These are phyloP conservation scores for Drosophila bocqueti DNA, from an alignment of 1,140 invertebrate species.

Conservation along the genomic window DNA sequence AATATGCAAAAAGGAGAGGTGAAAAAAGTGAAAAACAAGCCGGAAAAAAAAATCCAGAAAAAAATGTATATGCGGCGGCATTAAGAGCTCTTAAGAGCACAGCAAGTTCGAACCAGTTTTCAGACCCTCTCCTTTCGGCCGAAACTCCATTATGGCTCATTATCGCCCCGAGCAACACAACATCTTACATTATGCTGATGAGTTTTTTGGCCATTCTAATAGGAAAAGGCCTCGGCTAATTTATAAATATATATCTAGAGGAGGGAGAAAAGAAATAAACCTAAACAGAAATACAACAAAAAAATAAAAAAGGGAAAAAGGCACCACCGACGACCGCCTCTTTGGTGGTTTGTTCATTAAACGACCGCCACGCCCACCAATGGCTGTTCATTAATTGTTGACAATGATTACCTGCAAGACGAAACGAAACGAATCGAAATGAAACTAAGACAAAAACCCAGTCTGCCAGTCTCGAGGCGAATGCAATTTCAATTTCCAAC, in stretches of 20 bases:
- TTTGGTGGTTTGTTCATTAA: conserved; percentile 68
- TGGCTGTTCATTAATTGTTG: conserved; percentile 80
- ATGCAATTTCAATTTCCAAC: conserved; percentile 84
- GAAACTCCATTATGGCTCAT: conserved; percentile 84
- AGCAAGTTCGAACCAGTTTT: conserved; percentile 48
- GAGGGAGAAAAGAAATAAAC: not conserved
- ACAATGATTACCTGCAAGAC: conserved; percentile 75
- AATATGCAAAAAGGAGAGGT: conserved; percentile 68
- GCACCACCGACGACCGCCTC: conserved; percentile 25
- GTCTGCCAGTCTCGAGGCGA: conserved; percentile 38
- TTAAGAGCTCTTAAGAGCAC: conserved; percentile 65
- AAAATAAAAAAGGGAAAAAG: not conserved
- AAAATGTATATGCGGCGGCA: conserved; percentile 28
- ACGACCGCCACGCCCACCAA: conserved; percentile 68
- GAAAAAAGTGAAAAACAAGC: conserved; percentile 13
- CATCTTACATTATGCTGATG: conserved; percentile 85
- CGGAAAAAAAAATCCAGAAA: not conserved
- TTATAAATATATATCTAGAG: conserved; percentile 36
- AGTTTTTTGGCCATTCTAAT: conserved; percentile 76
- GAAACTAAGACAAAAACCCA: conserved; percentile 43
- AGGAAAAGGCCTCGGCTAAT: conserved; percentile 68
- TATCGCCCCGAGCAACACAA: conserved; percentile 79
- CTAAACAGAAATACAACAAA: conserved; percentile 1
- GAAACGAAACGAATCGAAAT: conserved; percentile 25
- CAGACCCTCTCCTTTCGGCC: conserved; percentile 37